Conservation (phyloP, 2,888 invertebrate species). For the Melanargia galathea region DNA sequence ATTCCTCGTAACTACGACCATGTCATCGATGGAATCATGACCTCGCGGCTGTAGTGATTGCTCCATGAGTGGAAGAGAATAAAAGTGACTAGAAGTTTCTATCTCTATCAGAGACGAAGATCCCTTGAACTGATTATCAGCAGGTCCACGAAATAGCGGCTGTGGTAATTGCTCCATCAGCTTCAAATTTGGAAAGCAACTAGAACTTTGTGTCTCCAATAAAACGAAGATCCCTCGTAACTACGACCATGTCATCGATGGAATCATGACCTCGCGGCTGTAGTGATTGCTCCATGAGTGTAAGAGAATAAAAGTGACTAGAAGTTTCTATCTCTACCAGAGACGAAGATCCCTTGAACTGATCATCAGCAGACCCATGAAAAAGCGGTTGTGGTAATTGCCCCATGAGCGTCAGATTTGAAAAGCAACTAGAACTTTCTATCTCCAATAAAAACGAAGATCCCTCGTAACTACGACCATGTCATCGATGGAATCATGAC, state of each 20-base stretch:
- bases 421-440: not conserved
- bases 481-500: too few relatives aligned
- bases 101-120: not conserved
- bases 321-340: too few relatives aligned
- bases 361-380: not conserved
- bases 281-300: not conserved
- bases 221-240: not conserved
- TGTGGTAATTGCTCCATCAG: not conserved
- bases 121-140: not conserved
- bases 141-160: not conserved
- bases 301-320: not conserved
- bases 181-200: not conserved
- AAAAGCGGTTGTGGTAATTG: not conserved
- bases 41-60: not conserved
- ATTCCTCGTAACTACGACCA: not conserved
- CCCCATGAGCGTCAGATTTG: not conserved
- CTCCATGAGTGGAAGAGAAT: not conserved
- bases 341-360: too few relatives aligned
- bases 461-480: too few relatives aligned
- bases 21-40: not conserved
- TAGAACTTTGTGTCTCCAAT: not conserved
- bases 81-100: not conserved
- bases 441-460: not conserved
- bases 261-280: not conserved
- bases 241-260: too few relatives aligned